phyloP scores from a whole-genome alignment of 2,888 invertebrate species.

The Malachius bipustulatus region DNA sequence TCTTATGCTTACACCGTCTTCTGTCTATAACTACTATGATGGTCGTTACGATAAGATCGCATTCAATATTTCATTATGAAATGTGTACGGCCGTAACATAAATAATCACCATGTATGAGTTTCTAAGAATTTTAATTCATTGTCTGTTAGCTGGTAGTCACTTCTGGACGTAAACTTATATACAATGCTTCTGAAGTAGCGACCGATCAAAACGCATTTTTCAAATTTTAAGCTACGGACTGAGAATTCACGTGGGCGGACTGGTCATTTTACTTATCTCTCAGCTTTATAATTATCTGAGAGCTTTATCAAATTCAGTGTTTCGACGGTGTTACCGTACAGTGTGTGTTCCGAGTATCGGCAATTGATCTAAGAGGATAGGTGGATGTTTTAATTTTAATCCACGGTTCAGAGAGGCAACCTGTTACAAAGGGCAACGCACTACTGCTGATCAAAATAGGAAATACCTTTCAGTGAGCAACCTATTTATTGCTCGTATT shows the following conservation, averaged over 20 bases:
- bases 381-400: no score
- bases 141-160: constrained; percentile 22
- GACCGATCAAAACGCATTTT: constrained; percentile 19
- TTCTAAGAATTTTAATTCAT: constrained; percentile 25
- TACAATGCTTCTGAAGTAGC: constrained; percentile 21
- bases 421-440: no score
- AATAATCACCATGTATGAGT: constrained; percentile 23
- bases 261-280: constrained; percentile 30
- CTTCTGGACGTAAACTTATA: constrained; percentile 16
- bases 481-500: no score
- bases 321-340: constrained; percentile 19
- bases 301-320: constrained; percentile 33
- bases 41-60: constrained; percentile 21
- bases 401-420: no score
- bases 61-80: constrained; percentile 23
- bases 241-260: constrained; percentile 22
- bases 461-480: no score
- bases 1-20: no score
- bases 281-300: constrained; percentile 35
- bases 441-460: no score
- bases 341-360: no score
- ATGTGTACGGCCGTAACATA: constrained; percentile 19
- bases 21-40: no score
- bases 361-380: no score
- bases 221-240: constrained; percentile 19